Conservation (phyloP, 2,113 vertebrate species). For the Excalfactoria chinensis region DNA sequence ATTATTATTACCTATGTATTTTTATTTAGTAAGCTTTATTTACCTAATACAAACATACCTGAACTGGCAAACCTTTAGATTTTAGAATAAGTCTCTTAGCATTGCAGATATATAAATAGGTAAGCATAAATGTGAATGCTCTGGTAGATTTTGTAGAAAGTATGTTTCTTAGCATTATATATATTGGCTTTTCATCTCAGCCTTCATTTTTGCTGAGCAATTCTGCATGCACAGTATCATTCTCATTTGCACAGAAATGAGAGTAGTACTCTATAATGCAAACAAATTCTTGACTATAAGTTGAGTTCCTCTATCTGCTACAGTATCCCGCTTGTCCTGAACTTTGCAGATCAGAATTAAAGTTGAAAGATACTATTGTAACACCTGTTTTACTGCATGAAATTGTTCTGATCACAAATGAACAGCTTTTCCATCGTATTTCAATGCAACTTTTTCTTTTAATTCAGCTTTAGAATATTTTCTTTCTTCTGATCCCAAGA, state of each 20-base stretch:
- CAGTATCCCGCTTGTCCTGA: neutral
- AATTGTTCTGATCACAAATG: neutral
- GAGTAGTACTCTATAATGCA: neutral
- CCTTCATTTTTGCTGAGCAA: neutral
- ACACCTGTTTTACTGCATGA: neutral
- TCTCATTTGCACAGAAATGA: neutral
- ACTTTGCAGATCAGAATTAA: neutral
- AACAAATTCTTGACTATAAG: neutral
- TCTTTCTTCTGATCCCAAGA: neutral
- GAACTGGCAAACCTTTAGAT: neutral
- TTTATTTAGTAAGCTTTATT: neutral
- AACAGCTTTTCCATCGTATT: neutral
- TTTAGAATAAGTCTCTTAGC: neutral
- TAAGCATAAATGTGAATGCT: neutral
- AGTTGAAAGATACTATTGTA: neutral
- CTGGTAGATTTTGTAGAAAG: neutral
- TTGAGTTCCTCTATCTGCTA: neutral
- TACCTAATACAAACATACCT: neutral
- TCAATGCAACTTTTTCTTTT: neutral
- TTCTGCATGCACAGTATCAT: neutral
- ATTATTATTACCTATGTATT: neutral
- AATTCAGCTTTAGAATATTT: neutral
- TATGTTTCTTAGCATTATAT: neutral
- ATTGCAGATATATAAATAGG: neutral
- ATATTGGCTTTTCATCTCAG: neutral